Evolutionary conservation across 2,113 vertebrate genomes (phyloP).

Genomic region (Eptatretus burgeri): DNA sequence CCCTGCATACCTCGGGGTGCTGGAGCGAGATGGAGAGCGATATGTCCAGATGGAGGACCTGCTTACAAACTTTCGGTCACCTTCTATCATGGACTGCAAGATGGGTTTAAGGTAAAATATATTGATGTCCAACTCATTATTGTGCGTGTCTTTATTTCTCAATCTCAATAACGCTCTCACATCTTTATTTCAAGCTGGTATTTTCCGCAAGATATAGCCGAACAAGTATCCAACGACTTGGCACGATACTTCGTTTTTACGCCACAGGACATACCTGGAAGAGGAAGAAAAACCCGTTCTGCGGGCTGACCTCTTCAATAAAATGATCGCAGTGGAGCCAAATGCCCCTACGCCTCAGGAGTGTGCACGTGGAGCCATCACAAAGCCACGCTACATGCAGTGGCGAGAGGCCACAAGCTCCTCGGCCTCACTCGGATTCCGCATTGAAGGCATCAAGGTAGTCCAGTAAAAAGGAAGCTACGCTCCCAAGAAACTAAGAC

Average conservation of each 20-base stretch:
- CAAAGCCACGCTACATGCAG: conserved; percentile 32
- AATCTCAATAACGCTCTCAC: too few species aligned
- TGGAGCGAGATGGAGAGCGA: conserved; percentile 17
- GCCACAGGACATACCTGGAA: conserved; percentile 26
- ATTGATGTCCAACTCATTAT: too few species aligned
- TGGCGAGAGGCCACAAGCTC: conserved; percentile 30
- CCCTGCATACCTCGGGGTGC: conserved; percentile 24
- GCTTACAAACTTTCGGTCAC: conserved; percentile 21
- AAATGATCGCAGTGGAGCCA: conserved; percentile 28
- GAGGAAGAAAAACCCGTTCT: conserved; percentile 18
- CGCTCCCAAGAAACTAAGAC: too few species aligned
- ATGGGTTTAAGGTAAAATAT: conserved; percentile 12
- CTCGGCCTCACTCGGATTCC: conserved; percentile 25
- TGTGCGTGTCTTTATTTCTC: too few species aligned
- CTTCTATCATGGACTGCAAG: conserved; percentile 21
- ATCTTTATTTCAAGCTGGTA: too few species aligned
- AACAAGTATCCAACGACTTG: too few species aligned
- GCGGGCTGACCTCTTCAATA: conserved; percentile 30
- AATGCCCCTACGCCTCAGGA: conserved; percentile 21
- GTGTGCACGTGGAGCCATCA: conserved; percentile 19
- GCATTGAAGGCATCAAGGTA: conserved; percentile 34
- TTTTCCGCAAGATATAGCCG: too few species aligned
- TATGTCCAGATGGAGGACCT: conserved; percentile 34
- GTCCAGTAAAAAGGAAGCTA: too few species aligned
- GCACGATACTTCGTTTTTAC: neutral